phyloP scores from a whole-genome alignment of 2,888 invertebrate genomes.

The Cerceris rybyensis region DNA sequence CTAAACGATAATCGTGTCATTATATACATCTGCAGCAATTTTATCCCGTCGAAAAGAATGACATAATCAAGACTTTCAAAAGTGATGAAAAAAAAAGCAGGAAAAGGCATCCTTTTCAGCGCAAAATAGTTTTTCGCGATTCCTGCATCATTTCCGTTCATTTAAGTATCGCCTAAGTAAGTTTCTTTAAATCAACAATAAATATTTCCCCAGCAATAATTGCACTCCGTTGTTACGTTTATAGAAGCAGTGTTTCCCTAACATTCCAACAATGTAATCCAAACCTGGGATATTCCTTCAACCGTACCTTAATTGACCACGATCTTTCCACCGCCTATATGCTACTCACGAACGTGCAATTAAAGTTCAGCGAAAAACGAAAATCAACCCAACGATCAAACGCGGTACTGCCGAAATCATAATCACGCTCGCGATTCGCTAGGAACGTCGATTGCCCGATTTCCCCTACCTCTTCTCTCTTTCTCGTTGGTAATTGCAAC shows the following conservation, averaged over 20 bases:
- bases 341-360: constrained; percentile 42
- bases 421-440: constrained; percentile 38
- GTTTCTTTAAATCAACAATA: background rate
- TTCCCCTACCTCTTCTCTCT: constrained; percentile 30
- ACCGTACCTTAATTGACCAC: constrained; percentile 42
- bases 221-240: background rate
- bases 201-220: background rate
- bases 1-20: constrained; percentile 32
- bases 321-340: constrained; percentile 29
- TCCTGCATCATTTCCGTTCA: background rate
- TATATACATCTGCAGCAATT: constrained; percentile 33
- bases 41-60: constrained; percentile 12
- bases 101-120: background rate
- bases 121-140: background rate
- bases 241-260: background rate
- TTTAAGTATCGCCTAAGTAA: too few relatives aligned
- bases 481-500: constrained; percentile 51
- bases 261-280: constrained; percentile 16
- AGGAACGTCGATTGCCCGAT: constrained; percentile 36
- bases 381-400: constrained; percentile 9
- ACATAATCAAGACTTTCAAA: constrained; percentile 33
- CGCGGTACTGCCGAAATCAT: constrained; percentile 46
- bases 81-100: constrained; percentile 18
- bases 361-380: constrained; percentile 53
- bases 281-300: constrained; percentile 9